A percentile compares a stretch with the other conserved stretches of the same genome.
phyloP scores from a whole-genome alignment of 2,888 invertebrate species.

The Plutella xylostella region DNA sequence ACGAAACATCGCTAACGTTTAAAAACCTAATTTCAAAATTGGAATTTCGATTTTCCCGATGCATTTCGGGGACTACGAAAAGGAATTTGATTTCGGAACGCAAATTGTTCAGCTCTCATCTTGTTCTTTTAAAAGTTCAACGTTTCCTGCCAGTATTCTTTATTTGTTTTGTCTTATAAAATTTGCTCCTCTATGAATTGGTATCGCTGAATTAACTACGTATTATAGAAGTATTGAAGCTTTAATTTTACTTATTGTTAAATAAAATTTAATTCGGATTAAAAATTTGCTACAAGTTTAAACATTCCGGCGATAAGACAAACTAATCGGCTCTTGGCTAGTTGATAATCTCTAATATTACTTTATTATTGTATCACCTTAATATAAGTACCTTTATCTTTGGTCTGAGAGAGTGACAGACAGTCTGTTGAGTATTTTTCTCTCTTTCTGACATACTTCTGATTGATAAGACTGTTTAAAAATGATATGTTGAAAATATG shows the following conservation, averaged over 20 bases:
- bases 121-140: conserved; percentile 20
- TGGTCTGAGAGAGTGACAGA: conserved; percentile 21
- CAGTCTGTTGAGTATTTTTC: conserved; percentile 39
- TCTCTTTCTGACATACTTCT: neutral
- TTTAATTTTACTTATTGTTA: conserved; percentile 10
- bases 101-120: conserved; percentile 11
- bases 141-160: conserved; percentile 24
- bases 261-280: neutral
- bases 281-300: conserved; percentile 6
- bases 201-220: neutral
- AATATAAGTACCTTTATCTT: no score
- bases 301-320: conserved; percentile 23
- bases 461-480: conserved; percentile 4
- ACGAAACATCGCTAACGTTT: conserved; percentile 49
- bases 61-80: neutral
- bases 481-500: neutral
- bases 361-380: no score
- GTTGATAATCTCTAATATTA: no score
- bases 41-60: neutral
- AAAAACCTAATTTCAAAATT: conserved; percentile 17
- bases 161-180: conserved; percentile 16
- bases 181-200: conserved; percentile 11
- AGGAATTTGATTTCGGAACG: no score
- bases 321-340: conserved; percentile 16
- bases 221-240: conserved; percentile 7